Conservation (phyloP, 2,888 invertebrate genomes). For the Geotrupes spiniger region DNA sequence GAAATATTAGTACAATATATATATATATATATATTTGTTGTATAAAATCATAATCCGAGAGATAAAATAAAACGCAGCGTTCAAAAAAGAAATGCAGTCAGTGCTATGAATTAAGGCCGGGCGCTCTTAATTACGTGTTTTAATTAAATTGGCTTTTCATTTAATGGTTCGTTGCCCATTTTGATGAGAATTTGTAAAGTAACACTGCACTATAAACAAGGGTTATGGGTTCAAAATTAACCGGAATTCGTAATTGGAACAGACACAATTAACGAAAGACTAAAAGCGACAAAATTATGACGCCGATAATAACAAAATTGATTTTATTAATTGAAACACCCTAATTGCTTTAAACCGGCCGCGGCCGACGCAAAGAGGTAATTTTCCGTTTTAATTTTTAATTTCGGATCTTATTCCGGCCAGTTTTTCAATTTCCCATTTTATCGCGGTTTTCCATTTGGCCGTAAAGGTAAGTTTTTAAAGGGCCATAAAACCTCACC, state of each 20-base stretch:
- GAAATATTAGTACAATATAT: too few relatives aligned
- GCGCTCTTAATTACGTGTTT: constrained; percentile 44
- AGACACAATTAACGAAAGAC: not conserved
- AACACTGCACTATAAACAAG: constrained; percentile 23
- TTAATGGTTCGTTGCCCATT: constrained; percentile 39
- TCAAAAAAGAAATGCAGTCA: not conserved
- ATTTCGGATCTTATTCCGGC: not conserved
- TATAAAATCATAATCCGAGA: too few relatives aligned
- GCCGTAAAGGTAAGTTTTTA: constrained; percentile 16
- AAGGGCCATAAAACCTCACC: constrained; percentile 16
- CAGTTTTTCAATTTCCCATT: not conserved
- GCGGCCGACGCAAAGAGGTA: not conserved
- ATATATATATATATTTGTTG: too few relatives aligned
- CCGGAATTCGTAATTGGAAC: not conserved
- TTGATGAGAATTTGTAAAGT: constrained; percentile 29
- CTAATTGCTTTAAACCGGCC: not conserved
- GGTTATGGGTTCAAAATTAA: not conserved
- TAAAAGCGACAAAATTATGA: not conserved
- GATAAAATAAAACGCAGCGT: too few relatives aligned
- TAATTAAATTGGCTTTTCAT: constrained; percentile 47
- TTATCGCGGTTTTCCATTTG: not conserved
- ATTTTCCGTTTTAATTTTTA: constrained; percentile 5
- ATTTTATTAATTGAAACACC: not conserved
- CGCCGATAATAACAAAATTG: not conserved
- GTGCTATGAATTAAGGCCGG: constrained; percentile 22